phyloP scores from a whole-genome alignment of 2,888 invertebrate species.

The Andrena haemorrhoa region DNA sequence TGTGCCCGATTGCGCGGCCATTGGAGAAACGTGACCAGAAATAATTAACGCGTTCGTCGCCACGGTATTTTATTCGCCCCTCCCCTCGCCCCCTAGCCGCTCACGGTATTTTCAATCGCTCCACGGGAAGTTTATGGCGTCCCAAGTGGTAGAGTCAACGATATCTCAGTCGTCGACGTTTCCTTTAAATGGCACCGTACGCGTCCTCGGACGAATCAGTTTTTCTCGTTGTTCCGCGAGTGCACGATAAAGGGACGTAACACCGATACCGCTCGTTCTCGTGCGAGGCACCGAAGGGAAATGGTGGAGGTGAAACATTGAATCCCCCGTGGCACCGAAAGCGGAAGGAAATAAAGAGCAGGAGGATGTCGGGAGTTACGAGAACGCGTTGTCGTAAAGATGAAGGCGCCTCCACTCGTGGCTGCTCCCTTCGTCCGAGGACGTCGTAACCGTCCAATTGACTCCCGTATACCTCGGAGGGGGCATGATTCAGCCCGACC shows the following conservation, averaged over 20 bases:
- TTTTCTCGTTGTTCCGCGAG: background rate
- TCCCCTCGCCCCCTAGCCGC: too few relatives aligned
- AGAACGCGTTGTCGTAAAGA: constrained; percentile 77
- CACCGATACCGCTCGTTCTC: constrained; percentile 66
- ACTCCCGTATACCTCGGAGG: constrained; percentile 73
- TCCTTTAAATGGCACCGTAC: too few relatives aligned
- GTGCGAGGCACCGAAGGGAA: constrained; percentile 43
- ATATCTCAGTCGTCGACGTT: too few relatives aligned
- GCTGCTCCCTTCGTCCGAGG: constrained; percentile 67
- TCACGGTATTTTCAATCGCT: background rate
- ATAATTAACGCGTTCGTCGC: constrained; percentile 2
- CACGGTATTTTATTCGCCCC: background rate
- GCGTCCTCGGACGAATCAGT: background rate
- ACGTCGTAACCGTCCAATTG: constrained; percentile 76
- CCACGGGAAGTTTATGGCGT: too few relatives aligned
- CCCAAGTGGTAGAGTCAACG: too few relatives aligned
- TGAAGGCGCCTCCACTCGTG: constrained; percentile 73
- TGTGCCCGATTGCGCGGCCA: background rate
- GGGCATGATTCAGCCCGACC: constrained; percentile 71
- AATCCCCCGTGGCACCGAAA: constrained; percentile 40
- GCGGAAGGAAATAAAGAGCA: constrained; percentile 41
- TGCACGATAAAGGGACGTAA: constrained; percentile 67
- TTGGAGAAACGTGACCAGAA: constrained; percentile 12
- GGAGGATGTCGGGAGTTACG: constrained; percentile 73
- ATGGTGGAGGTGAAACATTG: constrained; percentile 22